phyloP scores from a whole-genome alignment of 92 coral and sea anemone species.

The Phymanthus crucifer region DNA sequence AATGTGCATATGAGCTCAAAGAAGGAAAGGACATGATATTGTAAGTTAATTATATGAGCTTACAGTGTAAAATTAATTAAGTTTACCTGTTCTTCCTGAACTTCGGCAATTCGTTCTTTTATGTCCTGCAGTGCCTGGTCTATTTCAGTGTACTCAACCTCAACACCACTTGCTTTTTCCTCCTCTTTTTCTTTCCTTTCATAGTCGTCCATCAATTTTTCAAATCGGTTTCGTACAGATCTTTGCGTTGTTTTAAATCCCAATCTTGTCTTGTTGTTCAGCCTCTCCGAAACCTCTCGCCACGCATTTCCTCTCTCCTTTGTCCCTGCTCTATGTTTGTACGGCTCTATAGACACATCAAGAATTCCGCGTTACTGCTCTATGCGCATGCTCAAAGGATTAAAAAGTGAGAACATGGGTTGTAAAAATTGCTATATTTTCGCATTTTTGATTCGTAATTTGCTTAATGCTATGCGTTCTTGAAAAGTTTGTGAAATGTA shows the following conservation, averaged over 20 bases:
- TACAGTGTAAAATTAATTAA: too few relatives aligned
- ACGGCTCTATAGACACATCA: too few relatives aligned
- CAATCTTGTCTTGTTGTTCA: conserved; percentile 13
- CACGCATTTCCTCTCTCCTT: conserved; percentile 48
- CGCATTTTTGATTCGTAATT: too few relatives aligned
- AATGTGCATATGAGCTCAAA: neutral
- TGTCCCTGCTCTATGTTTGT: conserved; percentile 28
- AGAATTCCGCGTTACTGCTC: too few relatives aligned
- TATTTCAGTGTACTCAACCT: conserved; percentile 42
- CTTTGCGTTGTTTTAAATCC: conserved; percentile 24
- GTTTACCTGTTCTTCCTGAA: conserved; percentile 5
- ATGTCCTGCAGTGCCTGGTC: conserved; percentile 43
- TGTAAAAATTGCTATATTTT: too few relatives aligned
- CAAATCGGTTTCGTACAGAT: conserved; percentile 39
- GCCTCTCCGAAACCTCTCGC: conserved; percentile 42
- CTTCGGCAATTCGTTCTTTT: conserved; percentile 32
- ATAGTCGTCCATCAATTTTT: conserved; percentile 31
- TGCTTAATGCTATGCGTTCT: too few relatives aligned
- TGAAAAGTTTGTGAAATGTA: too few relatives aligned
- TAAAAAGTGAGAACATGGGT: too few relatives aligned
- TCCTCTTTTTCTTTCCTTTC: conserved; percentile 40
- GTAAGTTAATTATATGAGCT: neutral
- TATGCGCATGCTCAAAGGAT: too few relatives aligned
- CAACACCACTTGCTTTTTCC: conserved; percentile 49
- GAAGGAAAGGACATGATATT: neutral